A percentile compares a stretch with the other conserved stretches of the same genome.
Evolutionary conservation across 1,140 invertebrate genomes (phyloP).

Genomic region (Bombus haemorrhoidalis): DNA sequence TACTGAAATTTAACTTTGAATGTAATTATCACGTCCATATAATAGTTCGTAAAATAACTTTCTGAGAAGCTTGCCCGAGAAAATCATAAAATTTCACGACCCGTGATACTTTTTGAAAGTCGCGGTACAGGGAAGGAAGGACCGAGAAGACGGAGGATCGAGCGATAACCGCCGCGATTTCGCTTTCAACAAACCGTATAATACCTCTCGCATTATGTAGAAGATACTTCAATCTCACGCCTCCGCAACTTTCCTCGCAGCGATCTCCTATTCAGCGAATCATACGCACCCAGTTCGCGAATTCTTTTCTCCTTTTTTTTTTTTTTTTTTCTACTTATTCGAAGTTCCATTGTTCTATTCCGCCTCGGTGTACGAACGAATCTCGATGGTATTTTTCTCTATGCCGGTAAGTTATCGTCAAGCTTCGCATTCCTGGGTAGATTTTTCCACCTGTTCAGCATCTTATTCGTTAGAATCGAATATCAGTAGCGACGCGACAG

Average conservation of each 20-base stretch:
- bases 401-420: neutral
- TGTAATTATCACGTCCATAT: neutral
- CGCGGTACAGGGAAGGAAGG: too few species aligned
- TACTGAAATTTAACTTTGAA: neutral
- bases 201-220: conserved; percentile 29
- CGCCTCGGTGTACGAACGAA: neutral
- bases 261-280: neutral
- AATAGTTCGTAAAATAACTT: neutral
- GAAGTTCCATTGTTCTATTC: neutral
- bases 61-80: neutral
- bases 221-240: conserved; percentile 43
- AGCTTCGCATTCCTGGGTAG: neutral
- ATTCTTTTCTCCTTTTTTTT: neutral
- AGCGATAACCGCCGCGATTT: conserved; percentile 45
- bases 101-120: neutral
- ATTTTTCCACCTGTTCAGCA: neutral
- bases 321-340: too few species aligned
- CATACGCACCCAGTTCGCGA: neutral
- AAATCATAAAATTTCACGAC: neutral
- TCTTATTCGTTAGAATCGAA: conserved; percentile 19
- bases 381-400: too few species aligned
- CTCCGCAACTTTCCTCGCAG: conserved; percentile 59
- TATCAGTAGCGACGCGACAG: neutral
- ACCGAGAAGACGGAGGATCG: neutral
- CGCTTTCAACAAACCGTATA: conserved; percentile 62